These are phyloP conservation scores for Cremastobaeus sp. DNA, from an alignment of 2,888 invertebrate genomes.

Conservation along the genomic window DNA sequence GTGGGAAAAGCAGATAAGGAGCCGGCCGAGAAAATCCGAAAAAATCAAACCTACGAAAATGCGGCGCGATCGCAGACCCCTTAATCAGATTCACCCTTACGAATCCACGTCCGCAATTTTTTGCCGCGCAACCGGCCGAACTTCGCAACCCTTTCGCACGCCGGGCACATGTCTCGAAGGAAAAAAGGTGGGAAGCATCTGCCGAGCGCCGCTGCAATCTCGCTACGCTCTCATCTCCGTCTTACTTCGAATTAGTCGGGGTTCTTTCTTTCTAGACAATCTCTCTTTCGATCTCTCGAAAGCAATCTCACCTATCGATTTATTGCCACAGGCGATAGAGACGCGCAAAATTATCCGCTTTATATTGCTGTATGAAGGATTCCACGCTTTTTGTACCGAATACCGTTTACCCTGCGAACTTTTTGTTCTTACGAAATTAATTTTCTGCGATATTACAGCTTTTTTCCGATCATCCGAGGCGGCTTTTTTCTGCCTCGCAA, in stretches of 20 bases:
- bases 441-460: too few relatives aligned
- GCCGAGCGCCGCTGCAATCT: conserved; percentile 66
- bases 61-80: conserved; percentile 43
- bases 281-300: conserved; percentile 54
- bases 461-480: too few relatives aligned
- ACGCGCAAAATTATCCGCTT: conserved; percentile 58
- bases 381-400: conserved; percentile 35
- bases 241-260: conserved; percentile 49
- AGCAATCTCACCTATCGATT: conserved; percentile 60
- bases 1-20: conserved; percentile 44
- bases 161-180: conserved; percentile 73
- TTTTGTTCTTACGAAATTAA: conserved; percentile 25
- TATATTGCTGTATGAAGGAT: conserved; percentile 53
- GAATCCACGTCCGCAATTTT: conserved; percentile 69
- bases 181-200: conserved; percentile 76
- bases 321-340: conserved; percentile 55
- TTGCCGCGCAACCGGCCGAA: conserved; percentile 68
- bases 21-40: conserved; percentile 22
- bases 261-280: conserved; percentile 55
- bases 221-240: conserved; percentile 54
- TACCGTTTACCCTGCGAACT: conserved; percentile 11
- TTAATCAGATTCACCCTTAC: conserved; percentile 76
- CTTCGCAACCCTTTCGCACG: conserved; percentile 73
- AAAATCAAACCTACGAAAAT: conserved; percentile 48
- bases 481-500: too few relatives aligned